Percentiles rank a stretch among this genome's conserved stretches.
Conservation (phyloP, 2,888 invertebrate species). For the Megaustenia siamemsis region DNA sequence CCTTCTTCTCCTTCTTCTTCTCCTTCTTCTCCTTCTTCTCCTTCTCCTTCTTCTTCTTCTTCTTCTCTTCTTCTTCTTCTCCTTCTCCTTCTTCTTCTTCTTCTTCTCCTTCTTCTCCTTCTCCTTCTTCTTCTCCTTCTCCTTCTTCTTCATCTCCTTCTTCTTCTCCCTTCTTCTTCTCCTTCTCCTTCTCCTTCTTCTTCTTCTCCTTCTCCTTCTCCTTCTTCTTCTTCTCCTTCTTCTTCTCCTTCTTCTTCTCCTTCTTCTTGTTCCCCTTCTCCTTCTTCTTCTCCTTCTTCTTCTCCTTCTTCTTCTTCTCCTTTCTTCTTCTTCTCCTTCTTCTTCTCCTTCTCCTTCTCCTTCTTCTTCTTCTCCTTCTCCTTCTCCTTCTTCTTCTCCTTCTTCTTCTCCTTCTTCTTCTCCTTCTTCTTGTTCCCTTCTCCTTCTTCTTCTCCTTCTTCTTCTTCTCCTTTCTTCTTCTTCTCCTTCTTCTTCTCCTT, state of each 20-base stretch:
- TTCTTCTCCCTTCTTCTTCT: not conserved
- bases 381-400: not conserved
- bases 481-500: not conserved
- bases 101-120: too few relatives aligned
- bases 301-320: not conserved
- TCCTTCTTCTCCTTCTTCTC: too few relatives aligned
- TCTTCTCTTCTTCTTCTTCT: too few relatives aligned
- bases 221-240: too few relatives aligned
- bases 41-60: too few relatives aligned
- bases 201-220: not conserved
- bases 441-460: not conserved
- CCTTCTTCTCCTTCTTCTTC: too few relatives aligned
- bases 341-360: not conserved
- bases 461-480: not conserved
- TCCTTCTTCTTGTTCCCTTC: not conserved
- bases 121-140: not conserved
- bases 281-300: not conserved
- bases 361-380: not conserved
- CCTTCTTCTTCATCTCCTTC: not conserved
- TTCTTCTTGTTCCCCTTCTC: not conserved
- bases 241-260: not conserved
- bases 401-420: not conserved
- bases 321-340: not conserved
- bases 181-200: not conserved
- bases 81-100: too few relatives aligned